phyloP scores from a whole-genome alignment of 2,797 vertebrate species.

The Gymnodraco acuticeps region DNA sequence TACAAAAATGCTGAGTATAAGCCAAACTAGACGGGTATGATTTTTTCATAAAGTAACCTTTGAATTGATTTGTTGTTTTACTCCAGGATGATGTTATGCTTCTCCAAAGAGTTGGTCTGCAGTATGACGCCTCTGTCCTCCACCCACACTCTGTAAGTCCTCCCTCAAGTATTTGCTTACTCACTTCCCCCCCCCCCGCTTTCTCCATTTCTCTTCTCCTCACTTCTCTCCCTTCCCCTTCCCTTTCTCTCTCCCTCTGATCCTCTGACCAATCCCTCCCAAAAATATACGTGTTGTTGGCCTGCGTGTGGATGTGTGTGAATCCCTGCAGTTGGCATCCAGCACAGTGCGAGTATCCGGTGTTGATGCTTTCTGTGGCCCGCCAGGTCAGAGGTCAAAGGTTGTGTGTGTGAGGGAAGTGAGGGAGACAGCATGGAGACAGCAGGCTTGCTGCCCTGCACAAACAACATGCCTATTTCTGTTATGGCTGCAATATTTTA shows the following conservation, averaged over 20 bases:
- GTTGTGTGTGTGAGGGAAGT: conserved; percentile 71
- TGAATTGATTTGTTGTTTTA: neutral
- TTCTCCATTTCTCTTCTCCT: conserved; percentile 11
- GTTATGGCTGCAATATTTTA: conserved; percentile 40
- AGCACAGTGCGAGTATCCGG: conserved; percentile 66
- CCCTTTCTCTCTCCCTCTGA: neutral
- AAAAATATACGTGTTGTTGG: conserved; percentile 10
- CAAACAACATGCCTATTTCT: conserved; percentile 64
- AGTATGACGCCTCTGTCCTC: conserved; percentile 83
- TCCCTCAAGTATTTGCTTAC: conserved; percentile 33
- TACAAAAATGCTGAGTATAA: neutral
- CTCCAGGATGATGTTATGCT: conserved; percentile 95
- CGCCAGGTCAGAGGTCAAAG: conserved; percentile 62
- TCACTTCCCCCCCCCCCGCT: conserved; percentile 38
- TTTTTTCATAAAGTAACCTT: neutral
- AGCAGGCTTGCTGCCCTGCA: conserved; percentile 69
- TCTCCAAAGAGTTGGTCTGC: conserved; percentile 91
- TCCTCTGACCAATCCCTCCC: conserved; percentile 10
- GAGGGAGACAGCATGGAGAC: conserved; percentile 72
- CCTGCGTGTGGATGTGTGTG: neutral
- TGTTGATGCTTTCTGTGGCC: conserved; percentile 69
- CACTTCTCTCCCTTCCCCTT: neutral
- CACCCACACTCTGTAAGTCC: conserved; percentile 88
- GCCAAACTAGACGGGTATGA: neutral
- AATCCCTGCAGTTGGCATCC: conserved; percentile 55